phyloP scores from a whole-genome alignment of 92 coral and sea anemone genomes.

The Palythoa heliodiscus region DNA sequence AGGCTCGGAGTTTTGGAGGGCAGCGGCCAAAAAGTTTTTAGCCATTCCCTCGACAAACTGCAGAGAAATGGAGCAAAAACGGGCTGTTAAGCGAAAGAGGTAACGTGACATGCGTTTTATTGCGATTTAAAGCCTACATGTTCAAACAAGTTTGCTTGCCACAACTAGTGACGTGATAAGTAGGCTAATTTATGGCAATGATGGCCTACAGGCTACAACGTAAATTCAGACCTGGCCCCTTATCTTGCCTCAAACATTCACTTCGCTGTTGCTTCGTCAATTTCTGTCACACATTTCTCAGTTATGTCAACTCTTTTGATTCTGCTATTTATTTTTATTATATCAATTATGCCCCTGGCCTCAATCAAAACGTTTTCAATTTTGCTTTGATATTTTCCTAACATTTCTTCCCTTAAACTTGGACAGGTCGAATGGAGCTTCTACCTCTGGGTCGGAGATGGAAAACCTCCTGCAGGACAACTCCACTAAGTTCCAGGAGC shows the following conservation, averaged over 20 bases:
- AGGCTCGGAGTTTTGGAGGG: slow-evolving; percentile 5
- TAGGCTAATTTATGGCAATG: neutral
- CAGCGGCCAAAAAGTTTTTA: slow-evolving; percentile 2
- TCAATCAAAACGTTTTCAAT: neutral
- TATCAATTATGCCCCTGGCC: neutral
- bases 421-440: neutral
- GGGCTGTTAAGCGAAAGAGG: neutral
- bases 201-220: neutral
- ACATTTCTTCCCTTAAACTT: slow-evolving; percentile 16
- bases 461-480: neutral
- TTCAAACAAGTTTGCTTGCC: neutral
- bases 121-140: neutral
- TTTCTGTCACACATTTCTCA: neutral
- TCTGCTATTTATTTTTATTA: neutral
- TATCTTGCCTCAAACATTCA: neutral
- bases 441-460: neutral
- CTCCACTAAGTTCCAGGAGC: neutral
- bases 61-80: slow-evolving; percentile 24
- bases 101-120: neutral
- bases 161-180: neutral
- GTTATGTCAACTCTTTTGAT: neutral
- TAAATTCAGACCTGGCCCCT: neutral
- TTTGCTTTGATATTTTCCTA: neutral
- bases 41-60: slow-evolving; percentile 11
- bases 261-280: neutral